These are phyloP conservation scores for Epistrophe eligans DNA, from an alignment of 2,888 invertebrate genomes.

Conservation along the genomic window DNA sequence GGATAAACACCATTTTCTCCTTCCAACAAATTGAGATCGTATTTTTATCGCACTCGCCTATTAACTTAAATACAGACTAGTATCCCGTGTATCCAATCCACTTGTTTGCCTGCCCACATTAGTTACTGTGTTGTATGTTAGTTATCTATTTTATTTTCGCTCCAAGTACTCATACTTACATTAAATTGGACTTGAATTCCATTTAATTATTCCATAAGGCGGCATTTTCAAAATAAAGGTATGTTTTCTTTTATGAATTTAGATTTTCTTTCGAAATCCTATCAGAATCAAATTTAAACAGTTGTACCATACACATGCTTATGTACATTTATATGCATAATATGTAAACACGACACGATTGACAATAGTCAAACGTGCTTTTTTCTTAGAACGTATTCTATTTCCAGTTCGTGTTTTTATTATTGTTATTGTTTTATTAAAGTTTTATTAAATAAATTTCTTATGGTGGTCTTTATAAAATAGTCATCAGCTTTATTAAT, in stretches of 20 bases:
- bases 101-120: background rate
- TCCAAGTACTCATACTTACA: background rate
- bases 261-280: background rate
- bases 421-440: background rate
- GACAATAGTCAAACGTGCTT: conserved; percentile 6
- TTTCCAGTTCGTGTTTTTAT: background rate
- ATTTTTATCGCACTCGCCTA: background rate
- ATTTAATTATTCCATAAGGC: background rate
- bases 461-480: background rate
- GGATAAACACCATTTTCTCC: conserved; percentile 5
- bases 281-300: background rate
- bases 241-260: background rate
- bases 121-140: background rate
- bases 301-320: too few relatives aligned
- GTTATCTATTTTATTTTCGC: background rate
- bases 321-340: too few relatives aligned
- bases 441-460: background rate
- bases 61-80: background rate
- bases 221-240: background rate
- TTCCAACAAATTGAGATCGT: conserved; percentile 1
- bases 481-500: background rate
- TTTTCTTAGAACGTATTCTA: background rate
- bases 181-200: background rate
- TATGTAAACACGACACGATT: background rate
- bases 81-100: background rate